Evolutionary conservation across 2,888 invertebrate species (phyloP).

Genomic region (Polydrusus cervinus): DNA sequence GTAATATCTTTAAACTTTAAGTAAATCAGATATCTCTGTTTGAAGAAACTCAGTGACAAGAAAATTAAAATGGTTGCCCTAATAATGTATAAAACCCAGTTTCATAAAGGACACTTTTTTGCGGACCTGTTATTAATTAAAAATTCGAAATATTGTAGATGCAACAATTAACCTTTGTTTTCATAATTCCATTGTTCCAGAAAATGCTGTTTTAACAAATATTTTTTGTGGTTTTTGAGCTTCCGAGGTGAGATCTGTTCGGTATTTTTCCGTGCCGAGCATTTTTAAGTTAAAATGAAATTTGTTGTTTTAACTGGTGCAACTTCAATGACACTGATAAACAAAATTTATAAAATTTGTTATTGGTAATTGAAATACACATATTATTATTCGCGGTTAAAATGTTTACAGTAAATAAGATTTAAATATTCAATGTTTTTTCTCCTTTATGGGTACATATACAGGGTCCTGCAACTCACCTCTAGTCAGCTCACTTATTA

Average conservation of each 20-base stretch:
- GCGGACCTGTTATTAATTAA: constrained; percentile 1
- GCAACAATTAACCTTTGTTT: constrained; percentile 20
- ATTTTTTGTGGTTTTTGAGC: constrained; percentile 68
- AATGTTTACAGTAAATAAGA: too few relatives aligned
- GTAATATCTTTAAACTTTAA: too few relatives aligned
- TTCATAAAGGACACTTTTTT: constrained; percentile 6
- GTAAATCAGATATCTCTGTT: too few relatives aligned
- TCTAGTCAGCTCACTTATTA: too few relatives aligned
- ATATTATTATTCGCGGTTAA: too few relatives aligned
- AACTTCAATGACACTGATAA: too few relatives aligned
- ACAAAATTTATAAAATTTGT: neutral
- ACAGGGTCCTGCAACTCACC: too few relatives aligned
- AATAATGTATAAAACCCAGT: neutral
- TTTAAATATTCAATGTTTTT: too few relatives aligned
- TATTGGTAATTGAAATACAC: too few relatives aligned
- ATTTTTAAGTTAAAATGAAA: neutral
- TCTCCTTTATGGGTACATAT: too few relatives aligned
- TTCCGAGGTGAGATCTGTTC: constrained; percentile 70
- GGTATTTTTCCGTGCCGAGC: neutral
- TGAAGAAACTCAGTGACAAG: too few relatives aligned
- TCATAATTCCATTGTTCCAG: constrained; percentile 11
- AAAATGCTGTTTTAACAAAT: constrained; percentile 10
- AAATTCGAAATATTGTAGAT: constrained; percentile 16
- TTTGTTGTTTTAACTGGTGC: neutral
- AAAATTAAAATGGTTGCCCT: neutral